Evolutionary conservation across 2,113 vertebrate species (phyloP), one percentile per base, ranked within the genome.

Genomic region (Ornithorhynchus anatinus): DNA sequence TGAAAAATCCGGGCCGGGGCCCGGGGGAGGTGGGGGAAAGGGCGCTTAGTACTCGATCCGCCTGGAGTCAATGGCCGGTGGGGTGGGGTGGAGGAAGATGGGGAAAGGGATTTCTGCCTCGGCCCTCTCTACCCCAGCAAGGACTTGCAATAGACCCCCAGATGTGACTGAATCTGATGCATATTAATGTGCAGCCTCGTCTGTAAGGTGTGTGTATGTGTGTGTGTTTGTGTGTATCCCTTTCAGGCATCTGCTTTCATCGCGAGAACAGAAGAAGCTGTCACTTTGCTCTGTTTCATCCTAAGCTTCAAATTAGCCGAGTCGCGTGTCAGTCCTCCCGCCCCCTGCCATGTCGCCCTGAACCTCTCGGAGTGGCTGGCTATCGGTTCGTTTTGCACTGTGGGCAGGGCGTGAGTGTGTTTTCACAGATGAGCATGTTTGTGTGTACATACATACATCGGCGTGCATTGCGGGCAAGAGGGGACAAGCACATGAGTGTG

Each of bases 1-100:
- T 88, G 89, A 89, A 89, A 87, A 89, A n/a, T n/a, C n/a, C 72
- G 87, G 81, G 58, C 84, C 71, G 90, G 76, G 78, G 47, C 84
- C 73, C 79, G 57, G 2, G 85, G 82, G 53, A 79, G 72, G 77
- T 1, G 79, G 77, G 72, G 63, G 76, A 68, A 76, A 60, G 59
- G 29, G 63, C 79, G 80, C 86, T 12, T n/a, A n/a, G n/a, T n/a
- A n/a, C n/a, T n/a, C n/a, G n/a, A n/a, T n/a, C n/a, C n/a, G n/a
- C n/a, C n/a, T n/a, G n/a, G n/a, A 48, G 32, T 47, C 14, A 29
- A 15, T 12, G 20, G 27, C 2, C 38, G 12, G 47, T 31, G 25
- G 36, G 32, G 11, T 6, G 25, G 38, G 12, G 35, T 3, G 19
- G 19, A 12, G 3, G 17, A 22, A 32, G 23, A 14, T 6, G 31